phyloP scores from a whole-genome alignment of 37 sponge, comb jelly and placozoan species.

The Crambe crambe region DNA sequence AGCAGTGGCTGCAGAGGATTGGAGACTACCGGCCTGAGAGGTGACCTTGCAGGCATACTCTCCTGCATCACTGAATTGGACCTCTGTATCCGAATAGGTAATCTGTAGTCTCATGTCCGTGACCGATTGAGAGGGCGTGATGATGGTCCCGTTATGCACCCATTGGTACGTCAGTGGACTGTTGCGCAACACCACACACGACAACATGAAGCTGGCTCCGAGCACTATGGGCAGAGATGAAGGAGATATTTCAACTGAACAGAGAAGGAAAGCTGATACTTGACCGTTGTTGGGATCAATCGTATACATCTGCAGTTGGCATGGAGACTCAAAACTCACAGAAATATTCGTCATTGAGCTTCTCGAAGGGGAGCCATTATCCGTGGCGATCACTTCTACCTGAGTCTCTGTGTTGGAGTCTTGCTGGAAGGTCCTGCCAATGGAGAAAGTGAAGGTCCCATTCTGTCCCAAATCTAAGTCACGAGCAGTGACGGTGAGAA shows the following conservation, averaged over 20 bases:
- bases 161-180: conserved; percentile 45
- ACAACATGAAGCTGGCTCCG: conserved; percentile 1
- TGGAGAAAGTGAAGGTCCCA: conserved; percentile 41
- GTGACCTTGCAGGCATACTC: conserved; percentile 54
- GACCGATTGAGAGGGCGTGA: conserved; percentile 6
- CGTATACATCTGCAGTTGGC: conserved; percentile 31
- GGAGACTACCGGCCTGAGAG: conserved; percentile 44
- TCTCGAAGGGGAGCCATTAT: conserved; percentile 46
- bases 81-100: neutral
- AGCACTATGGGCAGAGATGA: conserved; percentile 4
- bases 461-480: conserved; percentile 63
- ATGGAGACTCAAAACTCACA: conserved; percentile 34
- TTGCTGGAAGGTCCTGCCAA: neutral
- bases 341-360: conserved; percentile 19
- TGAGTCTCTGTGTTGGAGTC: conserved; percentile 4
- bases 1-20: conserved; percentile 15
- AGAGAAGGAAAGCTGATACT: conserved; percentile 23
- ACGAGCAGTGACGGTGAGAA: conserved; percentile 20
- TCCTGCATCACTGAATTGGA: conserved; percentile 37
- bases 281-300: conserved; percentile 22
- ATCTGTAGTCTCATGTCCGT: neutral
- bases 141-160: conserved; percentile 48
- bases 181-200: conserved; percentile 30
- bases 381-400: conserved; percentile 61
- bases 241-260: conserved; percentile 16